A percentile compares a stretch with the other conserved stretches of the same genome.
These are phyloP conservation scores for Aphaenogaster rudis DNA, from an alignment of 1,140 invertebrate genomes.

Conservation along the genomic window DNA sequence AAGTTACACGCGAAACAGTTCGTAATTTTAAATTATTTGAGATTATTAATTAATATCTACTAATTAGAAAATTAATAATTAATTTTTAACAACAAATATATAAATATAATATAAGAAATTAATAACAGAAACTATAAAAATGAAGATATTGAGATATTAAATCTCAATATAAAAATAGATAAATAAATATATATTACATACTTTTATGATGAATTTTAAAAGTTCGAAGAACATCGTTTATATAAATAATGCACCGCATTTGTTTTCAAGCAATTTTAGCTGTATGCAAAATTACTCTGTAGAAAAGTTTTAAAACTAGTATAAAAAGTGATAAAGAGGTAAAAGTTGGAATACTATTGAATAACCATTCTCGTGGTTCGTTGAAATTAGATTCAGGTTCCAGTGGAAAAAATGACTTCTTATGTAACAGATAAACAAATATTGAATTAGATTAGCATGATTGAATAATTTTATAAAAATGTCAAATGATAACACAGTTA, in stretches of 20 bases:
- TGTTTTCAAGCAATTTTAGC: neutral
- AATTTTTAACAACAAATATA: too few species aligned
- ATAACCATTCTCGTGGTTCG: slow-evolving; percentile 11
- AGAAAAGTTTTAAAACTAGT: slow-evolving; percentile 29
- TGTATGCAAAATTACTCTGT: neutral
- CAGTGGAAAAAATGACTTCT: slow-evolving; percentile 18
- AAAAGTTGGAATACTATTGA: slow-evolving; percentile 44
- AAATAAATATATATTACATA: neutral
- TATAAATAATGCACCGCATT: slow-evolving; percentile 5
- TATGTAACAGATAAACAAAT: neutral
- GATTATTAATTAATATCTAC: neutral
- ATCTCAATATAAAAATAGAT: neutral
- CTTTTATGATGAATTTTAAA: neutral
- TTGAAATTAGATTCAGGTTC: slow-evolving; percentile 28
- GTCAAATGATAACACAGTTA: neutral
- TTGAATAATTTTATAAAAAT: neutral
- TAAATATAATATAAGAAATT: neutral
- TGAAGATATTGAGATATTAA: neutral
- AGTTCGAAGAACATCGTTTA: neutral
- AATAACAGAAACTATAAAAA: neutral
- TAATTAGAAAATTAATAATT: neutral
- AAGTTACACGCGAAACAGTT: neutral
- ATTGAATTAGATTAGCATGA: neutral
- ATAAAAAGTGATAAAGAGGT: slow-evolving; percentile 13
- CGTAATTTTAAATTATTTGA: neutral